phyloP scores from a whole-genome alignment of 2,113 vertebrate genomes.

The Sphyrna mokarran region DNA sequence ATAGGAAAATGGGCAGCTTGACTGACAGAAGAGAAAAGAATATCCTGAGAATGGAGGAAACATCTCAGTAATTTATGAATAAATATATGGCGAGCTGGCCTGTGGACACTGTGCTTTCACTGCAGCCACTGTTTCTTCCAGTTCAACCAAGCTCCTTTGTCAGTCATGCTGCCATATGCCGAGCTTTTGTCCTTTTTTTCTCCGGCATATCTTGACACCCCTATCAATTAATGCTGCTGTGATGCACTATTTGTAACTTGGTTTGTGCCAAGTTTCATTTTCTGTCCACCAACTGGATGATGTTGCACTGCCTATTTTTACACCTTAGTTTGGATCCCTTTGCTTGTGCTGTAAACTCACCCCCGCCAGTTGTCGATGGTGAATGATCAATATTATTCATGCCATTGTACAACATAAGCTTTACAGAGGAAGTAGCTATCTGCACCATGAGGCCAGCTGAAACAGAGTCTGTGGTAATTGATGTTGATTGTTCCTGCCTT shows the following conservation, averaged over 20 bases:
- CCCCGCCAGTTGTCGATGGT: background rate
- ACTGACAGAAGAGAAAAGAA: background rate
- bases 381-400: background rate
- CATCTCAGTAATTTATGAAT: background rate
- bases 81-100: background rate
- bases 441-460: too few relatives aligned
- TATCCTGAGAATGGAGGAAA: background rate
- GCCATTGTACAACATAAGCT: background rate
- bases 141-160: background rate
- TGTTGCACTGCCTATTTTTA: background rate
- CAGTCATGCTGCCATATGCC: background rate
- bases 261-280: background rate
- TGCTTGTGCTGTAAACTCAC: too few relatives aligned
- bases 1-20: background rate
- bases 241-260: background rate
- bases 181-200: background rate
- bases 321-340: background rate
- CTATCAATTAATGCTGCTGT: background rate
- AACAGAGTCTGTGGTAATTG: background rate
- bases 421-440: background rate
- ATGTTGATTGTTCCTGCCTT: background rate
- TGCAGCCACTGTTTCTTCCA: background rate
- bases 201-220: background rate
- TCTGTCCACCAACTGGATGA: background rate
- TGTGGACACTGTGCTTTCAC: background rate